Percentiles rank a stretch among this genome's conserved stretches.
These are phyloP conservation scores for Eubasilissa regina DNA, from an alignment of 1,140 invertebrate genomes.

Conservation along the genomic window DNA sequence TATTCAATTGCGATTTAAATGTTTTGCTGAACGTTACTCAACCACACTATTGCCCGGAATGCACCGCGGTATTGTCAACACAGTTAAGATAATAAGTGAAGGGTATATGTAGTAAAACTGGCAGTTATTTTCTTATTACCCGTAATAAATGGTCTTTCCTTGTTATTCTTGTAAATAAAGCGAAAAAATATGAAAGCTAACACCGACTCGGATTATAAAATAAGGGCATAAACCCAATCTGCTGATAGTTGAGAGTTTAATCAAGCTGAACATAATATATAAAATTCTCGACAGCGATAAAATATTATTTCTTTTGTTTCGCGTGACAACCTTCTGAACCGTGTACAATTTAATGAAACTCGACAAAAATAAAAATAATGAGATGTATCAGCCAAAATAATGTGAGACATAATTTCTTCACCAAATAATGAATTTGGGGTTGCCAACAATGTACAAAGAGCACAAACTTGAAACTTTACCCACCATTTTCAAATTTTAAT, in stretches of 20 bases:
- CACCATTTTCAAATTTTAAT: neutral
- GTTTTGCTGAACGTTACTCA: too few relatives aligned
- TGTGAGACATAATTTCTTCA: neutral
- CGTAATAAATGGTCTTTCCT: slow-evolving; percentile 1
- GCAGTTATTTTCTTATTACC: slow-evolving; percentile 3
- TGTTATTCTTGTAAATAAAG: neutral
- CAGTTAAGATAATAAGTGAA: neutral
- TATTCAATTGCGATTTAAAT: too few relatives aligned
- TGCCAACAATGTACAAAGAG: slow-evolving; percentile 8
- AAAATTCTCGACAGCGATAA: neutral
- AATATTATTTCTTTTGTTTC: neutral
- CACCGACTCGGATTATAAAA: neutral
- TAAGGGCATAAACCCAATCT: neutral
- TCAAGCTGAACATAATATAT: neutral
- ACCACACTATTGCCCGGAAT: too few relatives aligned
- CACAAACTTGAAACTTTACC: neutral
- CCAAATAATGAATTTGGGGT: neutral
- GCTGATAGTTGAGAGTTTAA: neutral
- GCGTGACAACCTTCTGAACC: neutral
- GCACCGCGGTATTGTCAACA: too few relatives aligned
- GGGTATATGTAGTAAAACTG: neutral
- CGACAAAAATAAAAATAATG: neutral
- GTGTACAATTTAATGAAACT: neutral
- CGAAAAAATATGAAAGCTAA: neutral
- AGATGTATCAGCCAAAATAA: neutral